Evolutionary conservation across 1,140 invertebrate species (phyloP).

Genomic region (Apis mellifera): DNA sequence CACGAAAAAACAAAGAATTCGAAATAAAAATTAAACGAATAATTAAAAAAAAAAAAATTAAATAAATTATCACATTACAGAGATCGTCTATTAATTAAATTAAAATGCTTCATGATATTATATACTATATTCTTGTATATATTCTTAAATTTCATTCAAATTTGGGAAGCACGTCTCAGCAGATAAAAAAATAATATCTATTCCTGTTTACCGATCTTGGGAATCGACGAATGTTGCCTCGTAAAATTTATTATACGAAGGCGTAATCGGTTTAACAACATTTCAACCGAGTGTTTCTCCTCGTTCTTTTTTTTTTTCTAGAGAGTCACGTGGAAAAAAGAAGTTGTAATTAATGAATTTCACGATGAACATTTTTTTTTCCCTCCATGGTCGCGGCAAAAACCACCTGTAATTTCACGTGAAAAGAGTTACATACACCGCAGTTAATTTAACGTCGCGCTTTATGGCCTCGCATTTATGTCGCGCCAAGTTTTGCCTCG

Average conservation of each 20-base stretch:
- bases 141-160: no score
- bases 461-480: constrained; percentile 37
- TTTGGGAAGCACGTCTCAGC: no score
- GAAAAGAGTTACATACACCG: constrained; percentile 38
- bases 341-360: constrained; percentile 38
- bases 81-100: no score
- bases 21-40: no score
- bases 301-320: background rate
- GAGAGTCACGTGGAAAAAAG: background rate
- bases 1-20: no score
- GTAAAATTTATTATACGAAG: background rate
- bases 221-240: background rate
- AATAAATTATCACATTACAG: no score
- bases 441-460: constrained; percentile 35
- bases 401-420: constrained; percentile 44
- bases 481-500: constrained; percentile 21
- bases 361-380: constrained; percentile 29
- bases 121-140: no score
- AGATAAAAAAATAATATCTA: background rate
- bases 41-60: no score
- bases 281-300: background rate
- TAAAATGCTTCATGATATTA: no score
- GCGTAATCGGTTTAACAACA: constrained; percentile 12
- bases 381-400: background rate
- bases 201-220: no score